Base-by-base conservation (phyloP, 2,888 invertebrate species). In the Ditula angustiorana region DNA sequence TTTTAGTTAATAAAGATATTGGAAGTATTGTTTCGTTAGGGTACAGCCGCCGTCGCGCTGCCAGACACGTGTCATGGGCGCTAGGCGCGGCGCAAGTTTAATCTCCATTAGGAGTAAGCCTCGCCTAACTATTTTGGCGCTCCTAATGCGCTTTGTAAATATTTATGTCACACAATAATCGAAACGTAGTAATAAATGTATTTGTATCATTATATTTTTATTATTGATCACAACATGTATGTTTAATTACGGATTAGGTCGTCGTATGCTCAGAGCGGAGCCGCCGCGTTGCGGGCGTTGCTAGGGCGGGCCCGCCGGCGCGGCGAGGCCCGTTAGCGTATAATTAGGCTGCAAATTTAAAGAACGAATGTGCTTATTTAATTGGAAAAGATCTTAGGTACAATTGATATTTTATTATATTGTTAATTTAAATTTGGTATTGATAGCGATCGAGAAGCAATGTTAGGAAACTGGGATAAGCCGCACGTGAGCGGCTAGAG, bases 161-260 rank as follows among this genome's bases (percentile, higher is more conserved):
- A 92, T 90, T 89, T 90, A 88, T 86, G 91, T 92, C 92, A 90
- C 91, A 90, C 90, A 90, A 89, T 92, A 91, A 90, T 92, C 90
- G 87, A 90, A 90, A 88, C 82, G 88, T 92, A 92, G 91, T 80
- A 86, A 86, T 87, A 90, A 91, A 90, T 87, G 92, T 92, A 92
- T 91, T 90, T 91, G 90, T 92, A 92, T 90, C 88, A 92, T 91
- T 92, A 90, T 92, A 92, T 92, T 92, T 92, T 92, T 92, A 92
- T 90, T 90, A 90, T 90, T 86, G 90, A 90, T 91, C 90, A 90
- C 90, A 88, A 88, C 78, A 79, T 88, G 88, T 91, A 91, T 87
- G 87, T 88, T 86, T 88, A 88, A 87, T 84, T 77, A 82, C 61
- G 71, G 70, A 74, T 71, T 73, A 74, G 81, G 81, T 76, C 79